Evolutionary conservation across 2,113 vertebrate genomes (phyloP).

Genomic region (Ptilonorhynchus violaceus): DNA sequence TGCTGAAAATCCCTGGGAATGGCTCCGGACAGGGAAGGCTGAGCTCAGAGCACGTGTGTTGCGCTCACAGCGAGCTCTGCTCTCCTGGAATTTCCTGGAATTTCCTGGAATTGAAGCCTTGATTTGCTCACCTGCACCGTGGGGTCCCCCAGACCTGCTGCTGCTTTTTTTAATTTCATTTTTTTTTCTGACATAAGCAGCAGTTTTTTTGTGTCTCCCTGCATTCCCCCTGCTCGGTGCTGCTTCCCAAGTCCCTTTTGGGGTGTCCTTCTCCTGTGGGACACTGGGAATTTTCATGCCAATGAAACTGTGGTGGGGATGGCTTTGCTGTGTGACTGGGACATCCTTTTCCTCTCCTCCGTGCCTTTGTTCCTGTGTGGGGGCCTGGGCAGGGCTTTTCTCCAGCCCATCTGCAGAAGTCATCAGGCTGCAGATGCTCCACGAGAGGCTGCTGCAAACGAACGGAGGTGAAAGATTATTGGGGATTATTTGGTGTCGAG

Average conservation of each 20-base stretch:
- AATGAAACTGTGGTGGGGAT: rapidly evolving
- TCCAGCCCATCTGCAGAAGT: slow-evolving; percentile 6
- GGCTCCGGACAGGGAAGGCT: rapidly evolving
- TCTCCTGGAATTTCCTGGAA: neutral
- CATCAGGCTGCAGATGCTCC: slow-evolving; percentile 35
- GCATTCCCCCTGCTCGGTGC: neutral
- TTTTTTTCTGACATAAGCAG: rapidly evolving
- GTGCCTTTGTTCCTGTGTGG: neutral
- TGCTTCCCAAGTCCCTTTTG: neutral
- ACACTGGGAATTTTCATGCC: neutral
- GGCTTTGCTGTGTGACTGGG: neutral
- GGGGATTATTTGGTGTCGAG: neutral
- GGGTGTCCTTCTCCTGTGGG: neutral
- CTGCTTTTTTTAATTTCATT: neutral
- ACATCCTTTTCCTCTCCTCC: neutral
- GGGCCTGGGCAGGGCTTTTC: neutral
- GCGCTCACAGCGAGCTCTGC: rapidly evolving
- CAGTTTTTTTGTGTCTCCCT: neutral
- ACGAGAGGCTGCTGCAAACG: neutral
- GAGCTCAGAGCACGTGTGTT: rapidly evolving
- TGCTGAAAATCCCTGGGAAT: rapidly evolving
- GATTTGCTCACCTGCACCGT: neutral
- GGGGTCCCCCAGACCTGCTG: neutral
- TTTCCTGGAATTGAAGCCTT: neutral
- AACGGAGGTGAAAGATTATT: neutral